These are phyloP conservation scores for Trichoplusia ni DNA, from an alignment of 1,140 invertebrate species.

Conservation along the genomic window DNA sequence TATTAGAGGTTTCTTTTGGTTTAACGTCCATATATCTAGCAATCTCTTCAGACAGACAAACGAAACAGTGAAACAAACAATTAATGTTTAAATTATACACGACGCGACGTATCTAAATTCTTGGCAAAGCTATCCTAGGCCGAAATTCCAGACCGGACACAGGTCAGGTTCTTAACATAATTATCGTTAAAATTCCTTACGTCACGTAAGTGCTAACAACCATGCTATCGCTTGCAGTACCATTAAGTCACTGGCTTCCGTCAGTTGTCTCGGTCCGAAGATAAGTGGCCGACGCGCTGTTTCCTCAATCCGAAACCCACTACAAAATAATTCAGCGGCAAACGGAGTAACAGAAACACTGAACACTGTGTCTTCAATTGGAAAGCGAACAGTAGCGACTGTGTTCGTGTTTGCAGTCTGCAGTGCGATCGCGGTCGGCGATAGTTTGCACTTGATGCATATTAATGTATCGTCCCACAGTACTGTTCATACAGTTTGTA, in stretches of 20 bases:
- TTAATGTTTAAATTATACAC: too few relatives aligned
- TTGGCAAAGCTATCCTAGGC: too few relatives aligned
- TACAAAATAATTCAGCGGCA: conserved; percentile 24
- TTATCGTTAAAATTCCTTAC: background rate
- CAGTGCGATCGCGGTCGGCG: conserved; percentile 29
- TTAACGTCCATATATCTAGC: too few relatives aligned
- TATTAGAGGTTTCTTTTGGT: too few relatives aligned
- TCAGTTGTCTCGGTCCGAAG: conserved; percentile 7
- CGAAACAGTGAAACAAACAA: too few relatives aligned
- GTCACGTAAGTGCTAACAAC: background rate
- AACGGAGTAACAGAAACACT: background rate
- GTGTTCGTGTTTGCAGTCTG: conserved; percentile 37
- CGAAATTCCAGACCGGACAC: background rate
- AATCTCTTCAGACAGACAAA: too few relatives aligned
- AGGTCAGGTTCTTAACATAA: background rate
- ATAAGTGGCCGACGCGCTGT: conserved; percentile 19
- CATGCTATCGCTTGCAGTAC: background rate
- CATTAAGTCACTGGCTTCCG: conserved; percentile 20
- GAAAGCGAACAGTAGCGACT: conserved; percentile 11
- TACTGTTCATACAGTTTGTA: conserved; percentile 33
- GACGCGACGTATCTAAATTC: too few relatives aligned
- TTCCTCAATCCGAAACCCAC: conserved; percentile 19
- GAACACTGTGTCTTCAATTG: conserved; percentile 6
- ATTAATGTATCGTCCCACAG: conserved; percentile 43
- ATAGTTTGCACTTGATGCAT: conserved; percentile 56